A percentile compares a stretch with the other conserved stretches of the same genome.
phyloP scores from a whole-genome alignment of 2,113 vertebrate species.

The Plestiodon gilberti region DNA sequence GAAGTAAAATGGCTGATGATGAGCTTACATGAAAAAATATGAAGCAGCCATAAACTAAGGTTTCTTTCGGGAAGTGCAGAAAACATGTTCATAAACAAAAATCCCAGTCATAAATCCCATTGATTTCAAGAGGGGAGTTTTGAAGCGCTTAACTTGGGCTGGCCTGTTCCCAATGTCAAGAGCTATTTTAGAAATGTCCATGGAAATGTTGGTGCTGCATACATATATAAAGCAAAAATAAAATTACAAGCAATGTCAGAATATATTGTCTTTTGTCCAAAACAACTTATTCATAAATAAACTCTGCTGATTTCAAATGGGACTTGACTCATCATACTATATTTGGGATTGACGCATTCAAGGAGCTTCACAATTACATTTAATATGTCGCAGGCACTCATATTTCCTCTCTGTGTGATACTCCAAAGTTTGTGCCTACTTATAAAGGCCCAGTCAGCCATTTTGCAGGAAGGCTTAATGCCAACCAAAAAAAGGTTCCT shows the following conservation, averaged over 20 bases:
- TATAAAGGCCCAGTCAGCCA: not conserved
- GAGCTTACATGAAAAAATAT: not conserved
- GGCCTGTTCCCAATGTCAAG: not conserved
- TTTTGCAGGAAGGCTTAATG: constrained; percentile 11
- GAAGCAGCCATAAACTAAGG: not conserved
- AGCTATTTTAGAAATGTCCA: not conserved
- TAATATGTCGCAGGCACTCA: not conserved
- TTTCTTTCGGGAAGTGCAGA: not conserved
- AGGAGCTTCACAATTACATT: not conserved
- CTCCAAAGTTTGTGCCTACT: not conserved
- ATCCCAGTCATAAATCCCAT: not conserved
- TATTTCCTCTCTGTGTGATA: not conserved
- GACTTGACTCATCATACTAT: not conserved
- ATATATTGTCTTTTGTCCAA: not conserved
- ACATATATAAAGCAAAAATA: not conserved
- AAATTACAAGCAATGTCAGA: not conserved
- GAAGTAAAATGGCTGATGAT: not conserved
- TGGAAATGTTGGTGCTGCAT: not conserved
- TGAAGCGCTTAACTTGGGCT: not conserved
- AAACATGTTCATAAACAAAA: not conserved
- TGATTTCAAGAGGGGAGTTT: not conserved
- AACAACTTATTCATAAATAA: not conserved
- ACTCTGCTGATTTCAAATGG: not conserved
- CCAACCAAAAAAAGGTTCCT: not conserved
- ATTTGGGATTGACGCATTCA: not conserved